phyloP scores from a whole-genome alignment of 2,113 vertebrate species.

The Neodontobutis hainanensis region DNA sequence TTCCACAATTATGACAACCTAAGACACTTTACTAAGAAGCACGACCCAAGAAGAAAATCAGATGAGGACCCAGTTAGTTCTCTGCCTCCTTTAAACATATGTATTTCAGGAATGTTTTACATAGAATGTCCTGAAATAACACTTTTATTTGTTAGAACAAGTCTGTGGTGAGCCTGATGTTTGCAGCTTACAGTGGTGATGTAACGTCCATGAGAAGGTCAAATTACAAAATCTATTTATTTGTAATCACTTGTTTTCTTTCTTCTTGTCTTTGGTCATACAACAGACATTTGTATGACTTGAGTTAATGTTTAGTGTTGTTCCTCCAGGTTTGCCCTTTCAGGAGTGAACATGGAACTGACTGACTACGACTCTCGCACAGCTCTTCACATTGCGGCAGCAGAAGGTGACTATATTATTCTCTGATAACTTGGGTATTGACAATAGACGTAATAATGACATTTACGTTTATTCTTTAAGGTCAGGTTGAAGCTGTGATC shows the following conservation, averaged over 20 bases:
- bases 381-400: slow-evolving; percentile 85
- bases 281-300: slow-evolving; percentile 3
- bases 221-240: not conserved
- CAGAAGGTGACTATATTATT: slow-evolving; percentile 80
- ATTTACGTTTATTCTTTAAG: slow-evolving; percentile 58
- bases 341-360: slow-evolving; percentile 86
- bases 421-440: slow-evolving; percentile 1
- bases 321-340: slow-evolving; percentile 83
- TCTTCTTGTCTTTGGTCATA: not conserved
- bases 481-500: slow-evolving; percentile 82
- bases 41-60: slow-evolving; percentile 85
- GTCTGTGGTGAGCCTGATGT: slow-evolving; percentile 87
- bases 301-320: slow-evolving; percentile 6
- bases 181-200: slow-evolving; percentile 87
- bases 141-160: slow-evolving; percentile 78
- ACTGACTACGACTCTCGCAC: slow-evolving; percentile 88
- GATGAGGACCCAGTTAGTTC: slow-evolving; percentile 84
- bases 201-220: slow-evolving; percentile 86
- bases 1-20: slow-evolving; percentile 94
- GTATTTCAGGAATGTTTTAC: not conserved
- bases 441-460: not conserved
- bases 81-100: not conserved
- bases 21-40: slow-evolving; percentile 86
- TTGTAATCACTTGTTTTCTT: not conserved
- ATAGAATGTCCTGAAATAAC: not conserved